Base-by-base conservation (phyloP, 2,797 vertebrate species). In the Sebastes itinus region DNA sequence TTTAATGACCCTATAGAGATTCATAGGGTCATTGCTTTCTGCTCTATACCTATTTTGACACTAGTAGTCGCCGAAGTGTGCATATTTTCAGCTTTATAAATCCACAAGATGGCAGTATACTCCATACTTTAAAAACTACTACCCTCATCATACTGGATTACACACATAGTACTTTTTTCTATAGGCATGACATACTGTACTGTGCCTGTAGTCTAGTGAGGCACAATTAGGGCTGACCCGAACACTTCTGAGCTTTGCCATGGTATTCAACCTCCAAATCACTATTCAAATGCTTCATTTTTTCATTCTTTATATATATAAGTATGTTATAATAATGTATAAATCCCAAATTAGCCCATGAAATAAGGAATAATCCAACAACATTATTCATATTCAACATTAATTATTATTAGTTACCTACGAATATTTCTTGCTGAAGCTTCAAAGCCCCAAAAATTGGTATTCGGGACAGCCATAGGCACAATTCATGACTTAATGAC, bases 101-200 rank as follows among this genome's bases (percentile, higher is more conserved):
- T 49, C 89, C 91, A 91, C 75, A 68, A 82, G 89, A 84, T 89
- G 89, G 84, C 87, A 69, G 80, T 46, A 82, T 64, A 67, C 9
- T 25, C 72, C 59, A 28, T 49, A 58, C 12, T 81, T 84, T 63
- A 33, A 58, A 64, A 49, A 14, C 27, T 0, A 22, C 13, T 1
- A 32, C 10, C 28, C 2, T 10, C 11, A 46, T 11, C 9, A 61
- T 11, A 23, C 12, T 35, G 2, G 3, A 68, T 52, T 13, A 76
- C 20, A 56, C 10, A 56, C 28, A 56, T 2, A 67, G 6, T 7
- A 20, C 2, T 1, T 64, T 64, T 27, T 18, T 70, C 4, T 35
- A 20, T 23, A 42, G 46, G 14, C 6, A 16, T 46, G 11, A 35
- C 38, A 68, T 32, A n/a, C 13, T 56, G 12, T 32, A n/a, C 13